phyloP scores from a whole-genome alignment of 1,140 invertebrate species.

The Goniozus legneri region DNA sequence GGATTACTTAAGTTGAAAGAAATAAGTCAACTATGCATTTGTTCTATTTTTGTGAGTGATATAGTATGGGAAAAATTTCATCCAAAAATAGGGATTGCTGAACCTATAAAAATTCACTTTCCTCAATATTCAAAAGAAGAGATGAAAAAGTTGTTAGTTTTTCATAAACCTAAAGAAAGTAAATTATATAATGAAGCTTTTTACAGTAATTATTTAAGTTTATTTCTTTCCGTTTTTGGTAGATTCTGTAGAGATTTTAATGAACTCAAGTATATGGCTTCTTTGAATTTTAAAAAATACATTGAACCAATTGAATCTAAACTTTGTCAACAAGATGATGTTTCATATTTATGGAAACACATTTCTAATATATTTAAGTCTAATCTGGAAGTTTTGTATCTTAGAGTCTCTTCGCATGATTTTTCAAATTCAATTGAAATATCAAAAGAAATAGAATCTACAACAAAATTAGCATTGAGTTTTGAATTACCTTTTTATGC shows the following conservation, averaged over 20 bases:
- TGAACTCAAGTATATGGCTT: slow-evolving; percentile 72
- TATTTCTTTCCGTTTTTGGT: slow-evolving; percentile 79
- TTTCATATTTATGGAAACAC: slow-evolving; percentile 71
- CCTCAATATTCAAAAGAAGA: slow-evolving; percentile 80
- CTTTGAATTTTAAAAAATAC: slow-evolving; percentile 70
- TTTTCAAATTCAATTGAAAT: slow-evolving; percentile 27
- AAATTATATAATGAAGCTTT: slow-evolving; percentile 54
- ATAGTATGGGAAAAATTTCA: slow-evolving; percentile 78
- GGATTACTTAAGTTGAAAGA: slow-evolving; percentile 71
- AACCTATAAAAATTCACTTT: slow-evolving; percentile 74
- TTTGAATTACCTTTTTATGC: slow-evolving; percentile 86
- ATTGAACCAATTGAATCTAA: slow-evolving; percentile 68
- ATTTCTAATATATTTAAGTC: slow-evolving; percentile 71
- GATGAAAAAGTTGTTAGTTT: slow-evolving; percentile 68
- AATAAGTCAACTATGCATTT: slow-evolving; percentile 68
- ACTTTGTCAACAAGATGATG: slow-evolving; percentile 59
- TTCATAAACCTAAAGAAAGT: slow-evolving; percentile 39
- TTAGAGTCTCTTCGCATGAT: slow-evolving; percentile 58
- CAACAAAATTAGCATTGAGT: slow-evolving; percentile 60
- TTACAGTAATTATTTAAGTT: slow-evolving; percentile 74
- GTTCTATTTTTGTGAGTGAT: slow-evolving; percentile 73
- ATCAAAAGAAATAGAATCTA: slow-evolving; percentile 48
- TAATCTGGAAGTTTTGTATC: slow-evolving; percentile 74
- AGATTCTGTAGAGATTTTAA: slow-evolving; percentile 75
- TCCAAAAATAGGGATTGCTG: slow-evolving; percentile 64